Conservation (phyloP, 2,797 vertebrate genomes). For the Cyclopterus lumpus region DNA sequence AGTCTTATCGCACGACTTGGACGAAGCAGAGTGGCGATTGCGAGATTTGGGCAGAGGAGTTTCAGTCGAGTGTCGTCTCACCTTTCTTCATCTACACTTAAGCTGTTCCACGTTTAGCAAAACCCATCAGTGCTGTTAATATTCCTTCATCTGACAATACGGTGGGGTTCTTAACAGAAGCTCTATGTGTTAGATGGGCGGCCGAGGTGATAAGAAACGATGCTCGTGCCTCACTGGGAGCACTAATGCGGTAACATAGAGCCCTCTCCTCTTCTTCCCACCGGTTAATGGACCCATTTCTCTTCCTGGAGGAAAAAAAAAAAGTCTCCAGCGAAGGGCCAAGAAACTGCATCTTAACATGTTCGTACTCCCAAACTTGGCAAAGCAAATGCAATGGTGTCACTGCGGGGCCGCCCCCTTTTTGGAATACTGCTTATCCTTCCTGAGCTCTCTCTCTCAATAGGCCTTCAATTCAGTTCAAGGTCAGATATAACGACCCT, state of each 20-base stretch:
- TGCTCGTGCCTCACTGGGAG: neutral
- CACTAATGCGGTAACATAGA: slow-evolving; percentile 8
- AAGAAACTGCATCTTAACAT: slow-evolving; percentile 22
- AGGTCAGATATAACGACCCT: slow-evolving; percentile 48
- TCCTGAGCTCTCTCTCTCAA: slow-evolving; percentile 36
- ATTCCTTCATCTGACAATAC: slow-evolving; percentile 25
- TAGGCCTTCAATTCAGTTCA: slow-evolving; percentile 56
- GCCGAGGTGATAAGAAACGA: slow-evolving; percentile 31
- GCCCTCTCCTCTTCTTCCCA: slow-evolving; percentile 2
- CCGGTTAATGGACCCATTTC: slow-evolving; percentile 39
- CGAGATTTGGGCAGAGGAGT: too few relatives aligned
- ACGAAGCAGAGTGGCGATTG: slow-evolving; percentile 21
- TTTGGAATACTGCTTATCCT: slow-evolving; percentile 46
- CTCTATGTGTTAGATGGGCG: slow-evolving; percentile 35
- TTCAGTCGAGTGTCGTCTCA: too few relatives aligned
- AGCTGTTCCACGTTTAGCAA: slow-evolving; percentile 9
- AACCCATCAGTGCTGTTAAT: slow-evolving; percentile 2
- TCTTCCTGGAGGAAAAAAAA: neutral
- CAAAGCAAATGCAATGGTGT: slow-evolving; percentile 51
- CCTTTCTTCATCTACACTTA: slow-evolving; percentile 4
- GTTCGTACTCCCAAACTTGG: slow-evolving; percentile 32
- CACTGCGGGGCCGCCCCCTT: slow-evolving; percentile 18
- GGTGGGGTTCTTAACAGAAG: slow-evolving; percentile 12
- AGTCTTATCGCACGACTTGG: slow-evolving; percentile 22
- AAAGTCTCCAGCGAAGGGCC: slow-evolving; percentile 1